Evolutionary conservation across 2,113 vertebrate genomes (phyloP), one percentile per base, ranked within the genome.

Genomic region (Peromyscus leucopus): DNA sequence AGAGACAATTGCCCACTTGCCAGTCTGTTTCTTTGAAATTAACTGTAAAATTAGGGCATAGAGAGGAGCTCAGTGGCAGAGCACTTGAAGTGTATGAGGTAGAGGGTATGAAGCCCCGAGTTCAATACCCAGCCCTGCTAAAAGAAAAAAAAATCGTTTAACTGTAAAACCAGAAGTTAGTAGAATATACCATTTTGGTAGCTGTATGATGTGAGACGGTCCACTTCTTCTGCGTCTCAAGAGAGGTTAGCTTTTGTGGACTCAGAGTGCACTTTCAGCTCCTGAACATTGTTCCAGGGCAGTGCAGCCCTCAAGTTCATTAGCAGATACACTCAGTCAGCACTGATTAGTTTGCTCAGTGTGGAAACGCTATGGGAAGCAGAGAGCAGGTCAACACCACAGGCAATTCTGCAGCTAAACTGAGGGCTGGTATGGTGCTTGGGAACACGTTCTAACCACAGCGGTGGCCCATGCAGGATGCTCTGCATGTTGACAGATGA

Each of bases 151-250:
- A 36, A 19, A 55, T 4, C 1, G 5, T 75, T 59, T 89, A 89
- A n/a, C 36, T 89, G 19, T 65, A 91, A 94, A 89, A 16, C 22
- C 74, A 92, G 33, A 94, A 71, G 5, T 22, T 71, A 36, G 16
- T 74, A 11, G 85, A 59, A 26, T 24, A 57, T 1, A 67, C 28
- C 89, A 71, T 57, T 22, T 74, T 39, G 21, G 28, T 39, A 33
- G 57, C 13, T 48, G 3, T 3, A 2, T 15, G 10, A 39, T 61
- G 36, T 65, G 11, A 13, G 10, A 2, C 3, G 17, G 9, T n/a
- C 48, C 69, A 74, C 76, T 85, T 11, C 17, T 55, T 75, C 84
- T 42, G 57, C 79, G 61, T 33, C 33, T 39, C 7, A 46, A 69
- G 83, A 89, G 2, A 84, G 22, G 10, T 3, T 61, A 59, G 31